A percentile compares a stretch with the other conserved stretches of the same genome.
Evolutionary conservation across 30 jellyfish, hydroid and myxozoan species (phyloP).

Genomic region (Turritopsis rubra): DNA sequence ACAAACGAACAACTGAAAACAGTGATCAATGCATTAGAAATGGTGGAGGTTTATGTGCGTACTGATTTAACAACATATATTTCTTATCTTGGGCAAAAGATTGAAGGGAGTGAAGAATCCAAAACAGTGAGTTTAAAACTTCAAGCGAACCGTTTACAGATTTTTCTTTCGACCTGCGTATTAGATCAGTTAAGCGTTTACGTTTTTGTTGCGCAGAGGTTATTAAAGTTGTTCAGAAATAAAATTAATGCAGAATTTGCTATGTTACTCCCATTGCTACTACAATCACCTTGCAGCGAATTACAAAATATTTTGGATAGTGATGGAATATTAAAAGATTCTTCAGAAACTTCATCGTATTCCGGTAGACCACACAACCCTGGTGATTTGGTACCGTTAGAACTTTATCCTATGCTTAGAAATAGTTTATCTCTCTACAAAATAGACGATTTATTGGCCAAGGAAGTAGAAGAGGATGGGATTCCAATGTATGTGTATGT

Average conservation of each 20-base stretch:
- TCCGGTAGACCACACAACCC: conserved; percentile 16
- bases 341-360: not conserved
- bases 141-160: not conserved
- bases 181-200: not conserved
- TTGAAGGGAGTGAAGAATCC: not conserved
- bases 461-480: conserved; percentile 50
- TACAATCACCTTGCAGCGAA: not conserved
- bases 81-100: not conserved
- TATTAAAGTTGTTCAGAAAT: not conserved
- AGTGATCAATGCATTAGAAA: not conserved
- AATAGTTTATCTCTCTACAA: conserved; percentile 39
- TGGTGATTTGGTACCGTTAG: conserved; percentile 63
- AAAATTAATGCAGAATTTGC: not conserved
- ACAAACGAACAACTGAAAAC: not conserved
- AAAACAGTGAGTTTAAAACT: not conserved
- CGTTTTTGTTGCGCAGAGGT: not conserved
- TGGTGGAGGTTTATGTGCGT: not conserved
- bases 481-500: conserved; percentile 50
- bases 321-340: conserved; percentile 16
- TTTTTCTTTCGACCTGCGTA: not conserved
- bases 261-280: not conserved
- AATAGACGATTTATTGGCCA: conserved; percentile 63
- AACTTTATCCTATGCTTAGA: conserved; percentile 42
- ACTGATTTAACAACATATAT: not conserved
- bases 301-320: conserved; percentile 23